These are phyloP conservation scores for Dryobota labecula DNA, from an alignment of 2,888 invertebrate species.

Conservation along the genomic window DNA sequence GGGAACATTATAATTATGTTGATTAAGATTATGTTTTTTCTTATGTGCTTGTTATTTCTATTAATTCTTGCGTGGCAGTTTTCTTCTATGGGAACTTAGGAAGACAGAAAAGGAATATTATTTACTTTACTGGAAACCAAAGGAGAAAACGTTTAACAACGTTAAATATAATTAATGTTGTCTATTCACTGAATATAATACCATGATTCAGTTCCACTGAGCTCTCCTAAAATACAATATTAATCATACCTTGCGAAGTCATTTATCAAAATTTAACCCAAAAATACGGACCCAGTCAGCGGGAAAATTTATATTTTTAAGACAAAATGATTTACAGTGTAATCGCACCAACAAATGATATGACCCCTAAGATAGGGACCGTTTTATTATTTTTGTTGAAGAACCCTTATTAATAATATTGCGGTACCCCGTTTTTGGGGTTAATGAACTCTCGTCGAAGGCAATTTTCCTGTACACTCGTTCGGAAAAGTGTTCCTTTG, in stretches of 20 bases:
- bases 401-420: conserved; percentile 65
- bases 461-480: conserved; percentile 74
- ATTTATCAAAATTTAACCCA: conserved; percentile 57
- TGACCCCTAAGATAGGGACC: conserved; percentile 30
- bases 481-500: conserved; percentile 72
- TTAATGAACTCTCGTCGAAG: conserved; percentile 69
- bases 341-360: conserved; percentile 60
- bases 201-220: conserved; percentile 33
- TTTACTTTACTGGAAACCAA: not conserved
- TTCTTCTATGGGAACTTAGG: not conserved
- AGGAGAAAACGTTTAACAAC: conserved; percentile 12
- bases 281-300: conserved; percentile 42
- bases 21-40: not conserved
- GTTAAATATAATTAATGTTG: conserved; percentile 44
- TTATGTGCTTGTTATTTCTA: not conserved
- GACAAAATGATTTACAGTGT: conserved; percentile 50
- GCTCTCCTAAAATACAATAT: conserved; percentile 46
- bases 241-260: conserved; percentile 46
- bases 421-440: conserved; percentile 56
- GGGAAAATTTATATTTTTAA: conserved; percentile 49
- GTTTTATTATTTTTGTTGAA: conserved; percentile 61
- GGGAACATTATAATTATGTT: too few species aligned
- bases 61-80: not conserved
- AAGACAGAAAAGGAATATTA: not conserved
- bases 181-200: conserved; percentile 28